phyloP scores from a whole-genome alignment of 2,113 vertebrate species.

The Crotalus tigris region DNA sequence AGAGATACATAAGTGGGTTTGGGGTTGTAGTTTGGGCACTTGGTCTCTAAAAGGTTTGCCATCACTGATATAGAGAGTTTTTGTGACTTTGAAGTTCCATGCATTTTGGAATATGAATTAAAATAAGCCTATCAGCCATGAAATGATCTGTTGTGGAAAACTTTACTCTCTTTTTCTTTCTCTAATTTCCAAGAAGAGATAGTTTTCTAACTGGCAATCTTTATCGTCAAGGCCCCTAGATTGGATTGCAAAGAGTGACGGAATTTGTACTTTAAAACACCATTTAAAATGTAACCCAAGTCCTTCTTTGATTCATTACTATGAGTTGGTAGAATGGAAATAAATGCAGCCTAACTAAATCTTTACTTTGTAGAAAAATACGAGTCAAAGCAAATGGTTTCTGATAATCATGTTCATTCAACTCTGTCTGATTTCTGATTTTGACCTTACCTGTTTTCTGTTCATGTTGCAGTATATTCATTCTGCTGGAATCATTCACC shows the following conservation, averaged over 20 bases:
- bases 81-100: background rate
- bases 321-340: background rate
- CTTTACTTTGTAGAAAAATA: background rate
- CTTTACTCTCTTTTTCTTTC: background rate
- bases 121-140: background rate
- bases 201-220: background rate
- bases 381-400: background rate
- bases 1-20: no score
- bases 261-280: background rate
- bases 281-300: slow-evolving; percentile 10
- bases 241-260: background rate
- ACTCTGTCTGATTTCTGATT: slow-evolving; percentile 16
- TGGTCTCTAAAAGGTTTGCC: no score
- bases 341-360: background rate
- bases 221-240: background rate
- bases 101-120: background rate
- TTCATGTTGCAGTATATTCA: slow-evolving; percentile 88
- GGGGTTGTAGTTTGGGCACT: no score
- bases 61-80: background rate
- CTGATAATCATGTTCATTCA: background rate
- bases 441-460: background rate
- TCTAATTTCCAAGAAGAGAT: background rate
- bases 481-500: slow-evolving; percentile 95
- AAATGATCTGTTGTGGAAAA: background rate
- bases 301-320: background rate